Conservation (phyloP, 2,888 invertebrate species). For the Crossocerus cetratus region DNA sequence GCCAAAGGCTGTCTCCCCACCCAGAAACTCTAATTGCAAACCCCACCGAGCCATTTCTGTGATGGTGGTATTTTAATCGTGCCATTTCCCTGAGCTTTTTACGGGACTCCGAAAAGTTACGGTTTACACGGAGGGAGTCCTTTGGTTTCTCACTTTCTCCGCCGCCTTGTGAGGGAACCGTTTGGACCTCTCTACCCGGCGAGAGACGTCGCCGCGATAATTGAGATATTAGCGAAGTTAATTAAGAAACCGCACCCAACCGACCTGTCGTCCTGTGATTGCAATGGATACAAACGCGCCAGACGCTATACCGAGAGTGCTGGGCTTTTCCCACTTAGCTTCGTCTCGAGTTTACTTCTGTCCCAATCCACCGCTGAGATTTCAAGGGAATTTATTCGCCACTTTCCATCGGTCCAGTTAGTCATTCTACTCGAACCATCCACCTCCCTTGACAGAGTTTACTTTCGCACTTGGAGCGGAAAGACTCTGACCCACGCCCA, state of each 20-base stretch:
- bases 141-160: no score
- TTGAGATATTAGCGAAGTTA: slow-evolving; percentile 63
- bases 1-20: background rate
- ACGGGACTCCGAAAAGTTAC: background rate
- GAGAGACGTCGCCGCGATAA: slow-evolving; percentile 45
- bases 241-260: slow-evolving; percentile 57
- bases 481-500: no score
- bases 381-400: no score
- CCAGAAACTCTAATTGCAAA: no score
- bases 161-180: background rate
- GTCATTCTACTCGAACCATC: background rate
- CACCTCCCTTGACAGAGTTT: background rate
- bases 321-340: background rate
- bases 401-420: background rate
- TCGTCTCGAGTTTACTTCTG: background rate
- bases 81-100: slow-evolving; percentile 3
- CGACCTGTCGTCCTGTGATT: slow-evolving; percentile 46
- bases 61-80: slow-evolving; percentile 4
- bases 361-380: background rate
- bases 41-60: background rate
- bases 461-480: background rate
- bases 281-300: slow-evolving; percentile 30
- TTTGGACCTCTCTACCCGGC: background rate
- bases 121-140: no score
- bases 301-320: background rate